Evolutionary conservation across 2,113 vertebrate species (phyloP).

Genomic region (Gracilinanus agilis): DNA sequence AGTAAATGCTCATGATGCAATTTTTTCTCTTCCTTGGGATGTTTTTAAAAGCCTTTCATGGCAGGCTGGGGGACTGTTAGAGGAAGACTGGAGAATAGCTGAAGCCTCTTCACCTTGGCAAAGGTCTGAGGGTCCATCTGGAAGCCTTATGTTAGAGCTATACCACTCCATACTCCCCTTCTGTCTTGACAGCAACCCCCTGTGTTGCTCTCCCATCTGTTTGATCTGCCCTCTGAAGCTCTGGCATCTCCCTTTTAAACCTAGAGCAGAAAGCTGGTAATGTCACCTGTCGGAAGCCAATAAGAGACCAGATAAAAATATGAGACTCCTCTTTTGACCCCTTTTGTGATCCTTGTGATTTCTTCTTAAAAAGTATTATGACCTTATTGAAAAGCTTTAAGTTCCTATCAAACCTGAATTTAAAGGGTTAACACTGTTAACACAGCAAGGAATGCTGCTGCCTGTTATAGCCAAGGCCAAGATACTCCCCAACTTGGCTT

Average conservation of each 20-base stretch:
- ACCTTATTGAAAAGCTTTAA: no score
- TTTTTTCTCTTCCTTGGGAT: not conserved
- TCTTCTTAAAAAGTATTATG: no score
- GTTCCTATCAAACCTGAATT: no score
- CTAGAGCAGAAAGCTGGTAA: not conserved
- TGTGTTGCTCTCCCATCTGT: not conserved
- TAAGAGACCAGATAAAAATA: no score
- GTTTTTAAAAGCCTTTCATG: not conserved
- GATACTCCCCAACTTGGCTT: no score
- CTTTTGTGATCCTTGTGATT: no score
- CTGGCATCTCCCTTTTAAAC: not conserved
- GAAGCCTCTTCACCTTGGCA: not conserved
- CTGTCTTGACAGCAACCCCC: not conserved
- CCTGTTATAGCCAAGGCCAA: no score
- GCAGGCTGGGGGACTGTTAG: not conserved
- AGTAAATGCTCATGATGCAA: not conserved
- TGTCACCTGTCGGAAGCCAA: no score
- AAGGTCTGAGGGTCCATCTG: not conserved
- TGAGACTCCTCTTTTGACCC: no score
- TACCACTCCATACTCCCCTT: not conserved
- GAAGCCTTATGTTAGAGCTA: no score
- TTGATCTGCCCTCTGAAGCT: not conserved
- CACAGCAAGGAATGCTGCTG: no score
- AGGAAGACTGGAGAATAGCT: not conserved
- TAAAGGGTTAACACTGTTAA: no score